Base-by-base conservation (phyloP, 2,888 invertebrate species). In the Pseudoips prasinana region DNA sequence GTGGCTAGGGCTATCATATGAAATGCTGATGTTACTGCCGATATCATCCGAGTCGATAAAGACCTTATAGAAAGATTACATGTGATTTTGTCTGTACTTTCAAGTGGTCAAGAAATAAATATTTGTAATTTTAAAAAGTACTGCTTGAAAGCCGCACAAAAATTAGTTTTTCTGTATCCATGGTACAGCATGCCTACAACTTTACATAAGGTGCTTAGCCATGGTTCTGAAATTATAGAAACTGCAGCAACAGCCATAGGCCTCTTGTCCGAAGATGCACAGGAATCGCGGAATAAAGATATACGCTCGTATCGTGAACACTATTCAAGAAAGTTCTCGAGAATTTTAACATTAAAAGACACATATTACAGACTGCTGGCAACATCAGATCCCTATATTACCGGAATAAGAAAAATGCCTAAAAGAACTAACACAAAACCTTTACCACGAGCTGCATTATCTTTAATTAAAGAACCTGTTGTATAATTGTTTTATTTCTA, bases 161-260 rank as follows among this genome's bases (percentile, higher is more conserved):
- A 5, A 7, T 20, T 20, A 5, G 20, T 20, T 7, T 2, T 5
- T 2, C 3, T 5, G 2, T 20, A 20, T 7, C 7, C 20, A 3
- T 20, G 20, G 20, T 20, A 20, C n/a, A 5, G 4, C 2, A 20
- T 20, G 20, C n/a, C 20, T n/a, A 3, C 20, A 5, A 20, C 20
- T 2, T 5, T 20, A n/a, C 20, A 20, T n/a, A 20, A 20, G 20
- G 11, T 9, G 10, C 22, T 20, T 5, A 23, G 17, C 17, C 32
- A 29, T 29, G 25, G 33, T 25, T 25, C 28, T 22, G 33, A 22
- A 25, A 27, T 29, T 22, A 25, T 25, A 30, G 10, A 19, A 10
- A 19, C 8, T 5, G 7, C 20, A 20, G 3, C 2, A 20, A 3
- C 7, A 7, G 4, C 20, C 7, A 20, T 20, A 20, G 20, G 20